Base-by-base conservation (phyloP, 2,888 invertebrate genomes). In the Chymomyza procnemis region DNA sequence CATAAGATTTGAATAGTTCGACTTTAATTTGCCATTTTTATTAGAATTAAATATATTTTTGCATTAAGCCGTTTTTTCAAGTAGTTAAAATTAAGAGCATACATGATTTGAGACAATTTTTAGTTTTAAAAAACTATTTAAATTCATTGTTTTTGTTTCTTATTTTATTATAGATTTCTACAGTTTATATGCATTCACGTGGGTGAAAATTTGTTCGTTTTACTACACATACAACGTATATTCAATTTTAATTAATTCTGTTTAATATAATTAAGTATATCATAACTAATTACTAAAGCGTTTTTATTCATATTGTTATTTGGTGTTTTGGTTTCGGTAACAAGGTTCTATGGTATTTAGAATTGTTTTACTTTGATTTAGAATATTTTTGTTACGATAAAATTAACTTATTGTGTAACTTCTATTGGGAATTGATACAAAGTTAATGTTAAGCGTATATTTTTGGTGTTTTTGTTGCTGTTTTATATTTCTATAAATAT, bases 291-390 rank as follows among this genome's bases (percentile, higher is more conserved):
- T 67, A 64, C 61, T 74, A 74, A 74, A 77, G 67, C 71, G 66
- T 74, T 56, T 75, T 50, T 78, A 50, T 64, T 67, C 50, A 50
- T 50, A 16, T 50, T n/a, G 16, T 4, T 72, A 71, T 67, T 78
- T 75, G 75, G 69, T 76, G 72, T 76, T 76, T 66, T 58, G 60
- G 18, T 73, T 66, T 46, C 52, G 54, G 60, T 76, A 61, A 58
- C 18, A 59, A 62, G 66, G 64, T 34, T 60, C 21, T 16, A 52
- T 62, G 54, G 19, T 66, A 26, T 30, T 30, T 54, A 18, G 9
- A 41, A 12, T 64, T 47, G 30, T 54, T 46, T 56, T 61, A 48
- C 19, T 61, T 58, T 34, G 26, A 26, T 26, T 26, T 26, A 26
- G 26, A 26, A 26, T 26, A 26, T 26, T 26, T 26, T 26, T 41